A percentile compares a stretch with the other conserved stretches of the same genome.
These are phyloP conservation scores for Vanacampus margaritifer DNA, from an alignment of 2,113 vertebrate genomes.

Conservation along the genomic window DNA sequence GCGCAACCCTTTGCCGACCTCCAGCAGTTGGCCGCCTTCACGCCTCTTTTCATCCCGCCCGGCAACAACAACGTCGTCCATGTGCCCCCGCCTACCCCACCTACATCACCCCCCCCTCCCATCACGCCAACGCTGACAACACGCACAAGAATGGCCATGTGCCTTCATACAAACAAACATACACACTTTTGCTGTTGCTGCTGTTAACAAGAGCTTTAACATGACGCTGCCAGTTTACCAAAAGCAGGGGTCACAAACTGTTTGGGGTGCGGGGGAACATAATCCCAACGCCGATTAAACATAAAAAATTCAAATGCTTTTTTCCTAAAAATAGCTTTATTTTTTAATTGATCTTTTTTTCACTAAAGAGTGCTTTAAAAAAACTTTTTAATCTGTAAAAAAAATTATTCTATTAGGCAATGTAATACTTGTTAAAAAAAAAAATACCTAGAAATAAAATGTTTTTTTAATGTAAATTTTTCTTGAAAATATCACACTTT, in stretches of 20 bases:
- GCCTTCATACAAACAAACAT: background rate
- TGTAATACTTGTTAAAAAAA: too few relatives aligned
- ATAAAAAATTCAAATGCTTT: too few relatives aligned
- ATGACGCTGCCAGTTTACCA: background rate
- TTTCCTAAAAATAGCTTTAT: too few relatives aligned
- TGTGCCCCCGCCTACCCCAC: conserved; percentile 37
- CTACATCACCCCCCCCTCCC: conserved; percentile 11
- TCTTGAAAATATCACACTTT: too few relatives aligned
- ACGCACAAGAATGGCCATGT: background rate
- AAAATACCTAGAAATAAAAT: too few relatives aligned
- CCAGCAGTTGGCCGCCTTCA: conserved; percentile 65
- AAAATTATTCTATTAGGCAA: too few relatives aligned
- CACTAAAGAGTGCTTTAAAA: too few relatives aligned
- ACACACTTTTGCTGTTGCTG: background rate
- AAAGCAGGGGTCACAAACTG: background rate
- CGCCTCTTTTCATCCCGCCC: conserved; percentile 55
- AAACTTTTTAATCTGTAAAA: too few relatives aligned
- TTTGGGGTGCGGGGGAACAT: background rate
- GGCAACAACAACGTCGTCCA: conserved; percentile 56
- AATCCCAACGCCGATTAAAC: background rate
- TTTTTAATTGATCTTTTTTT: too few relatives aligned
- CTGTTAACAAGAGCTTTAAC: background rate
- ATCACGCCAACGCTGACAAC: background rate
- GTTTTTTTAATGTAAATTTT: too few relatives aligned
- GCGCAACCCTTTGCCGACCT: conserved; percentile 68